A percentile compares a stretch with the other conserved stretches of the same genome.
These are phyloP conservation scores for Cephalotes varians DNA, from an alignment of 2,888 invertebrate species.

Conservation along the genomic window DNA sequence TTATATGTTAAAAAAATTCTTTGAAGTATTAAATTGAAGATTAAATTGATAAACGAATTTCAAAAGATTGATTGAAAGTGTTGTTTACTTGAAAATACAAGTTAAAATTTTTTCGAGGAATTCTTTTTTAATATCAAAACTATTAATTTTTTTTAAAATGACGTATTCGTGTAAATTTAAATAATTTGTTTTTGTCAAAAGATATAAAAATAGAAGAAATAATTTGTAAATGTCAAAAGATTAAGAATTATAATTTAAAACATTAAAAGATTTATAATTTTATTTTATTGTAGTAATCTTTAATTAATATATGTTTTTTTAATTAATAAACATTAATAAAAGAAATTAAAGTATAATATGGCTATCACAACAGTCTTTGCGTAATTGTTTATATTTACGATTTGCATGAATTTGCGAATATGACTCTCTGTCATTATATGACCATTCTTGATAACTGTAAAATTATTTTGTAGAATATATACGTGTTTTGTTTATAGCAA, in stretches of 20 bases:
- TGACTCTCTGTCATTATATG: not conserved
- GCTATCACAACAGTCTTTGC: not conserved
- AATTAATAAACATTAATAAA: not conserved
- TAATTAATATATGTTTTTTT: no score
- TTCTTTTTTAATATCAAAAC: not conserved
- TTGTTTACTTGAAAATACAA: not conserved
- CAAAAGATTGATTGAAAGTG: not conserved
- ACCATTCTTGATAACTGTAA: constrained; percentile 3
- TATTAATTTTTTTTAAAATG: not conserved
- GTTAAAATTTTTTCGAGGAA: not conserved
- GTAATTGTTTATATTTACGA: constrained; percentile 59
- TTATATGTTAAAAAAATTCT: not conserved
- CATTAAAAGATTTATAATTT: not conserved
- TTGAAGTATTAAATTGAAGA: not conserved
- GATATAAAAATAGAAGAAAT: no score
- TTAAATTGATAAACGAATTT: not conserved
- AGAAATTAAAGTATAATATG: not conserved
- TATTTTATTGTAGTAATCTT: no score
- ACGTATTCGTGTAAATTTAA: not conserved
- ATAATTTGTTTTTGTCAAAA: not conserved
- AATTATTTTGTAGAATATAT: not conserved
- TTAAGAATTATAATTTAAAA: no score
- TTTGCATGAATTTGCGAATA: constrained; percentile 40
- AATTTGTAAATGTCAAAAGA: no score
- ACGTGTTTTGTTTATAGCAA: not conserved